Conservation (phyloP, 2,113 vertebrate genomes). For the Psophia crepitans region DNA sequence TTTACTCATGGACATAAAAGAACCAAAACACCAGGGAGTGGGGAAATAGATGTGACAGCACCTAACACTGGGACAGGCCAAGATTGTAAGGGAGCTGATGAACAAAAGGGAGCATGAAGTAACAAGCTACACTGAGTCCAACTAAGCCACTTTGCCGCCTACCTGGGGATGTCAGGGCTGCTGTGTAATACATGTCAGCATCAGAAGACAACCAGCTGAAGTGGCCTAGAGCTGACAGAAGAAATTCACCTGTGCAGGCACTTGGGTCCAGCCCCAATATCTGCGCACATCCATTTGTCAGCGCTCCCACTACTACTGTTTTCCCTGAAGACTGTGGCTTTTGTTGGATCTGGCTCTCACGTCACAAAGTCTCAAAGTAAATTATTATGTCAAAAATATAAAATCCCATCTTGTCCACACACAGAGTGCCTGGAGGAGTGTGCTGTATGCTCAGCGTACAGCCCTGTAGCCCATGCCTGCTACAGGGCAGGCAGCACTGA, state of each 20-base stretch:
- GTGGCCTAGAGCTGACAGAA: not conserved
- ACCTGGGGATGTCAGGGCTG: not conserved
- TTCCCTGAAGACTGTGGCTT: not conserved
- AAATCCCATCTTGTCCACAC: not conserved
- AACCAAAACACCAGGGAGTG: not conserved
- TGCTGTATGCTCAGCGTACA: not conserved
- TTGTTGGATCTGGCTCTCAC: not conserved
- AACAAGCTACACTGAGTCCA: not conserved
- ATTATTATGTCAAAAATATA: not conserved
- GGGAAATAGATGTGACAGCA: not conserved
- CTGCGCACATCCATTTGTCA: not conserved
- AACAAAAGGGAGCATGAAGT: not conserved
- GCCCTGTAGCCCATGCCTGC: not conserved
- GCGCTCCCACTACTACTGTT: not conserved
- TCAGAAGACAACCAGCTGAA: not conserved
- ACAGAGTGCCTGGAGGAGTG: fast-evolving
- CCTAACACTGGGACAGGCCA: not conserved
- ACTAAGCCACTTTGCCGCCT: not conserved
- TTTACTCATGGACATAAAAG: not conserved
- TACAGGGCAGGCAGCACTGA: not conserved
- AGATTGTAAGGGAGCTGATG: not conserved
- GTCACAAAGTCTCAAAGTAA: not conserved
- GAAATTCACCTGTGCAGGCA: not conserved
- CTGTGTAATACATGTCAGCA: not conserved
- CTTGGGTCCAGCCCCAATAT: not conserved